Percentiles rank a stretch among this genome's conserved stretches.
Evolutionary conservation across 1,140 invertebrate species (phyloP).

Genomic region (Polyergus mexicanus): DNA sequence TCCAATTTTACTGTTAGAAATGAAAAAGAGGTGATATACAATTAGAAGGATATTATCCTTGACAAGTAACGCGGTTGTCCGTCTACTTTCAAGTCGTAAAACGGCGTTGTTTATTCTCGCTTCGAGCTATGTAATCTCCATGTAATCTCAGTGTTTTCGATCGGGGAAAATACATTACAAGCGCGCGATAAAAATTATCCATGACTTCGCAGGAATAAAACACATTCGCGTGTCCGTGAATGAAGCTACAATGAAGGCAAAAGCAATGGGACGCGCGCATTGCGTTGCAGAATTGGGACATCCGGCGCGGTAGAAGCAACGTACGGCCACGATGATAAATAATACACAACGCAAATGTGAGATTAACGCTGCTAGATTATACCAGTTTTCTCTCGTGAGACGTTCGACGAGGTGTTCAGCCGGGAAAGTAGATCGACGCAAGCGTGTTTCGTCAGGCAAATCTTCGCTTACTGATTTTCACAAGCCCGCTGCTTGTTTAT

Average conservation of each 20-base stretch:
- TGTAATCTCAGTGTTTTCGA: constrained; percentile 5
- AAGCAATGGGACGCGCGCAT: not conserved
- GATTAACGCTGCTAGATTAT: constrained; percentile 50
- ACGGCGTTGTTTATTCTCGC: not conserved
- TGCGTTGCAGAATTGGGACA: constrained; percentile 57
- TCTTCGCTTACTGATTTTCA: constrained; percentile 23
- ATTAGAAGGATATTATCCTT: not conserved
- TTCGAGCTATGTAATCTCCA: not conserved
- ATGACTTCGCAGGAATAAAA: constrained; percentile 12
- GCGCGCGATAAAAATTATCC: constrained; percentile 28
- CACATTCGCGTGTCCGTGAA: not conserved
- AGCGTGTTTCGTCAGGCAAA: constrained; percentile 37
- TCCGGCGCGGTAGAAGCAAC: constrained; percentile 67
- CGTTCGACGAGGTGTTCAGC: constrained; percentile 4
- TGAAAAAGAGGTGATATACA: not conserved
- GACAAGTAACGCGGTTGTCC: not conserved
- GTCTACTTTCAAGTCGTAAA: not conserved
- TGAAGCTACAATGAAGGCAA: not conserved
- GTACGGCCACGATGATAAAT: constrained; percentile 61
- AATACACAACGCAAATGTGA: constrained; percentile 63
- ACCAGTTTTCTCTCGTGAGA: constrained; percentile 30
- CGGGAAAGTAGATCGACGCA: constrained; percentile 66
- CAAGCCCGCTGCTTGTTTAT: constrained; percentile 16
- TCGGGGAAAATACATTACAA: not conserved
- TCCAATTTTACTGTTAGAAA: not conserved